Percentiles rank a stretch among this genome's conserved stretches.
Evolutionary conservation across 2,797 vertebrate genomes (phyloP).

Genomic region (Coluber constrictor): DNA sequence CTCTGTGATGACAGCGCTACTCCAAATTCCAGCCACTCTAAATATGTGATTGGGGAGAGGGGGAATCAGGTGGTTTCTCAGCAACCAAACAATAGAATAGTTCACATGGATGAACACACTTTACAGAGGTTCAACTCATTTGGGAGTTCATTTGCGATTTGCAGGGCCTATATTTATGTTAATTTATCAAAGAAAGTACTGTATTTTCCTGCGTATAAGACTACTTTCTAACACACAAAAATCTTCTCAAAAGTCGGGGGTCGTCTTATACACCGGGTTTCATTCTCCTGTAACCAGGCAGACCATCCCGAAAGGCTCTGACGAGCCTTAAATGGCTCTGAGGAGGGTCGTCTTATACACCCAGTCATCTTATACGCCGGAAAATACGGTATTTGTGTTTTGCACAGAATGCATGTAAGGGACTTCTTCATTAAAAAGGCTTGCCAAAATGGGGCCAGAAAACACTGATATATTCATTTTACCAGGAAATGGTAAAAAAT

Average conservation of each 20-base stretch:
- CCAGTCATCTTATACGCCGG: no score
- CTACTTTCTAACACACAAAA: no score
- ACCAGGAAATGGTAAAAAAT: neutral
- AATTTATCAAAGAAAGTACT: neutral
- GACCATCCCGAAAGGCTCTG: no score
- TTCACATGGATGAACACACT: neutral
- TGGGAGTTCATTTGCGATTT: neutral
- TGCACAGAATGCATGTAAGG: neutral
- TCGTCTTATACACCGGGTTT: no score
- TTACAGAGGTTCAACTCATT: neutral
- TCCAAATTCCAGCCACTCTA: neutral
- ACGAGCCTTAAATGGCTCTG: no score
- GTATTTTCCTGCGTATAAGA: no score
- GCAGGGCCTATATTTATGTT: neutral
- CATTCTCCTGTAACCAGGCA: no score
- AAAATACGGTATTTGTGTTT: neutral
- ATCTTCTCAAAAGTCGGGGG: no score
- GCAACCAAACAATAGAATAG: neutral
- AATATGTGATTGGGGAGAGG: neutral
- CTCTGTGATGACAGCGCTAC: neutral
- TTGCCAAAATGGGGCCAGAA: neutral
- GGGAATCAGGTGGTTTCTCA: neutral
- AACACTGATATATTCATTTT: neutral
- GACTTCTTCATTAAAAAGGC: neutral
- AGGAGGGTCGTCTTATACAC: no score